phyloP scores from a whole-genome alignment of 2,797 vertebrate species.

The Acanthiza pusilla region DNA sequence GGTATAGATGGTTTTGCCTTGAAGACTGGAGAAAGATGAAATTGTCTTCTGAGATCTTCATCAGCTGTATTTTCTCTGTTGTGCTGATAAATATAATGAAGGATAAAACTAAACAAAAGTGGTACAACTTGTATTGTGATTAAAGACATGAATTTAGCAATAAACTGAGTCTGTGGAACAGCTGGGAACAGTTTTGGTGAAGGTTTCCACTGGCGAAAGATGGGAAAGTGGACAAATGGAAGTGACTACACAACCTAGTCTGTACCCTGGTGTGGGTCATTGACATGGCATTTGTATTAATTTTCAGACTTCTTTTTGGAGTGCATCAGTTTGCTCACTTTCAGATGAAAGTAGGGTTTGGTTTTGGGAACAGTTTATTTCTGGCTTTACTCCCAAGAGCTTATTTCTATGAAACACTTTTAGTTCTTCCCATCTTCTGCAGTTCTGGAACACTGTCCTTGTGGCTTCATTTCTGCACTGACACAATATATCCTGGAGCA shows the following conservation, averaged over 20 bases:
- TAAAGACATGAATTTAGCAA: not conserved
- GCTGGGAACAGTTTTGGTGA: not conserved
- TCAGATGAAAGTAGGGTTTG: not conserved
- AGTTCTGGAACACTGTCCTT: not conserved
- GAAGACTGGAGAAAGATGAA: not conserved
- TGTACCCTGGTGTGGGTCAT: not conserved
- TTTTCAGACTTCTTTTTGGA: not conserved
- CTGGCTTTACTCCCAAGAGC: not conserved
- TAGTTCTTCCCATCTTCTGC: not conserved
- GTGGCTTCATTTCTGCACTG: not conserved
- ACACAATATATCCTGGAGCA: not conserved
- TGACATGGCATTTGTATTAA: not conserved
- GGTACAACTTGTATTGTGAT: not conserved
- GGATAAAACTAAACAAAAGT: not conserved
- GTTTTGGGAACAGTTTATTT: not conserved
- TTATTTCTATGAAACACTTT: not conserved
- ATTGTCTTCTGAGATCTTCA: not conserved
- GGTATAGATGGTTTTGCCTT: not conserved
- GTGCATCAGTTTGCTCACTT: not conserved
- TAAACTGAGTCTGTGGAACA: not conserved
- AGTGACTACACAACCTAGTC: not conserved
- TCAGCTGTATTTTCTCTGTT: not conserved
- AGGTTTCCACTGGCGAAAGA: not conserved
- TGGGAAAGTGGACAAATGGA: not conserved
- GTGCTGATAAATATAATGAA: not conserved